These are phyloP conservation scores for Dysidea cf. avara DNA, from an alignment of 37 sponge, comb jelly and placozoan species.

Conservation along the genomic window DNA sequence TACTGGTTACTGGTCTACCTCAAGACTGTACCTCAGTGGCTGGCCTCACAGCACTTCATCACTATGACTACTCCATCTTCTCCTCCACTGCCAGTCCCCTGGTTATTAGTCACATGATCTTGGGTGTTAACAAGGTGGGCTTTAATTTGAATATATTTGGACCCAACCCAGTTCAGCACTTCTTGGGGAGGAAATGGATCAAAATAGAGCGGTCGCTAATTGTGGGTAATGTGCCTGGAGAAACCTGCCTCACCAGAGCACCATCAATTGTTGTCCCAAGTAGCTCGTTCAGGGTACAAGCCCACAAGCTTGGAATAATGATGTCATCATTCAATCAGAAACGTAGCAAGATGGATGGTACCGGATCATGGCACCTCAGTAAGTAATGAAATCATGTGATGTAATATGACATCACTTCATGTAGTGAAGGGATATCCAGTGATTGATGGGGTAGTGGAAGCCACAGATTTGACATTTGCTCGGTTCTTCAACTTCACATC, in stretches of 20 bases:
- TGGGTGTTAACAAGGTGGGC: slow-evolving; percentile 78
- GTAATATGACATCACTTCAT: not conserved
- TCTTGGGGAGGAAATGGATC: slow-evolving; percentile 64
- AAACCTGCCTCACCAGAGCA: slow-evolving; percentile 29
- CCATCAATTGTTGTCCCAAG: slow-evolving; percentile 27
- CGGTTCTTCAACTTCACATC: slow-evolving; percentile 28
- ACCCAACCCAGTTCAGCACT: slow-evolving; percentile 81
- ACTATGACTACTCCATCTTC: slow-evolving; percentile 85
- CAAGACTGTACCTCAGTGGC: slow-evolving; percentile 65
- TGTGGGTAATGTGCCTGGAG: slow-evolving; percentile 56
- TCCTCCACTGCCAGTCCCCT: slow-evolving; percentile 70
- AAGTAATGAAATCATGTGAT: slow-evolving; percentile 7
- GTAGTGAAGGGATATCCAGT: slow-evolving; percentile 86
- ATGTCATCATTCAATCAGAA: slow-evolving; percentile 80
- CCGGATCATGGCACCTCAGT: slow-evolving; percentile 77
- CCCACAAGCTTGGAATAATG: slow-evolving; percentile 68
- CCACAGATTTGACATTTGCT: slow-evolving; percentile 56
- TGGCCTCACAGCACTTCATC: slow-evolving; percentile 59
- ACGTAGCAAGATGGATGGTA: slow-evolving; percentile 83
- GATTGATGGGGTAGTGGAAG: slow-evolving; percentile 54
- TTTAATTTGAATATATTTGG: slow-evolving; percentile 82
- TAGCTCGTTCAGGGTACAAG: not conserved
- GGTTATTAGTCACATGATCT: slow-evolving; percentile 36
- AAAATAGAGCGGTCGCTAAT: slow-evolving; percentile 55
- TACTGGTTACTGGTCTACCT: slow-evolving; percentile 56